Evolutionary conservation across 37 sponge, comb jelly and placozoan genomes (phyloP).

Genomic region (Axinella damicornis): DNA sequence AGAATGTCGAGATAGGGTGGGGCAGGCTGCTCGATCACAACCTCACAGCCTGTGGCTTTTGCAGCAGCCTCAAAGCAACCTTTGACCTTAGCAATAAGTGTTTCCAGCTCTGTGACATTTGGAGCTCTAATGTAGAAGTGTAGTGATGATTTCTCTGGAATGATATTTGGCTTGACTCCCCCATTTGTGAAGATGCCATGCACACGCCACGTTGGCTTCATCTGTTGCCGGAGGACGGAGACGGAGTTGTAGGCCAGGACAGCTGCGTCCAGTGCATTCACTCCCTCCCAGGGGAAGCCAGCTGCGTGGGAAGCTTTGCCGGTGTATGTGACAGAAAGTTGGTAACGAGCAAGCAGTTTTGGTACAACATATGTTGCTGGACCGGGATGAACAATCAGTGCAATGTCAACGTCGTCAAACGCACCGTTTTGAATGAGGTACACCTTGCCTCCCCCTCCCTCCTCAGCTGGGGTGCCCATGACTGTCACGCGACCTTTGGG

Average conservation of each 20-base stretch:
- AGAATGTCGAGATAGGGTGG: conserved; percentile 39
- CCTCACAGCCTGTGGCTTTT: conserved; percentile 74
- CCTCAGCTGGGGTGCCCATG: conserved; percentile 92
- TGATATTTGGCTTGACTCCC: conserved; percentile 69
- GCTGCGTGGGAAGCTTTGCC: conserved; percentile 83
- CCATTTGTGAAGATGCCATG: conserved; percentile 84
- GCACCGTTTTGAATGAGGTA: conserved; percentile 66
- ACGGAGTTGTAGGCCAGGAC: conserved; percentile 77
- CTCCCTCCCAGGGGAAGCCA: conserved; percentile 82
- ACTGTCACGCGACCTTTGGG: conserved; percentile 57
- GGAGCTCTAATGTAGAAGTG: conserved; percentile 46
- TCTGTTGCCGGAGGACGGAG: conserved; percentile 85
- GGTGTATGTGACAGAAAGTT: conserved; percentile 28
- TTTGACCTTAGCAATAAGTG: conserved; percentile 44
- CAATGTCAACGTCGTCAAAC: conserved; percentile 75
- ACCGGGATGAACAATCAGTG: conserved; percentile 89
- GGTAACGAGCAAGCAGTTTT: neutral
- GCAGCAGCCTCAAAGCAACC: conserved; percentile 82
- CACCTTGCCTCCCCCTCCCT: conserved; percentile 84
- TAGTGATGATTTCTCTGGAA: conserved; percentile 47
- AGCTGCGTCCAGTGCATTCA: conserved; percentile 90
- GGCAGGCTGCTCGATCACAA: conserved; percentile 46
- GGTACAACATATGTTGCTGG: conserved; percentile 25
- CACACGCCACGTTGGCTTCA: conserved; percentile 80
- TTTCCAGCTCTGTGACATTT: conserved; percentile 50